A percentile compares a stretch with the other conserved stretches of the same genome.
Evolutionary conservation across 1,140 invertebrate species (phyloP).

Genomic region (Drosophila guanche): DNA sequence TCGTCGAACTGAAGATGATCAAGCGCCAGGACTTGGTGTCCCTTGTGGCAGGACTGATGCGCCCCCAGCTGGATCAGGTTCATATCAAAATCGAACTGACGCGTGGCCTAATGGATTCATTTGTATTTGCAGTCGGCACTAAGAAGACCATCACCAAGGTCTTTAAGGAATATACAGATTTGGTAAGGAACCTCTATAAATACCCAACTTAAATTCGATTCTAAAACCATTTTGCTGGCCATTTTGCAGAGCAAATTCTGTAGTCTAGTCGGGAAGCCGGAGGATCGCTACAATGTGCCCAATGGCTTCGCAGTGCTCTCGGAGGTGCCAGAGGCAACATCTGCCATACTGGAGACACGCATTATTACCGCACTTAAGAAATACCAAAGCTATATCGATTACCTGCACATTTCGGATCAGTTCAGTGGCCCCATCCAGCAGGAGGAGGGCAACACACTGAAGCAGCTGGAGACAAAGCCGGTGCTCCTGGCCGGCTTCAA

Average conservation of each 20-base stretch:
- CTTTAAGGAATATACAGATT: slow-evolving; percentile 96
- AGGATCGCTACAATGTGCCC: slow-evolving; percentile 94
- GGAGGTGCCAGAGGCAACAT: slow-evolving; percentile 94
- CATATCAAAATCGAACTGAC: slow-evolving; percentile 93
- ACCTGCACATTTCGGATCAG: slow-evolving; percentile 98
- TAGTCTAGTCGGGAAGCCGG: slow-evolving; percentile 92
- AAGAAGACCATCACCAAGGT: slow-evolving; percentile 94
- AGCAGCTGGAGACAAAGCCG: slow-evolving; percentile 90
- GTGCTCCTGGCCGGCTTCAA: slow-evolving; percentile 94
- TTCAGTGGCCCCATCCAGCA: slow-evolving; percentile 94
- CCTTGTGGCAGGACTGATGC: slow-evolving; percentile 92
- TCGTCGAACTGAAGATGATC: slow-evolving; percentile 96
- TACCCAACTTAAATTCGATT: too few relatives aligned
- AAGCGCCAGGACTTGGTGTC: slow-evolving; percentile 98
- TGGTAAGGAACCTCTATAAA: slow-evolving; percentile 86
- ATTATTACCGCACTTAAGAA: slow-evolving; percentile 92
- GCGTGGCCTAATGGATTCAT: slow-evolving; percentile 95
- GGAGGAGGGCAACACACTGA: slow-evolving; percentile 86
- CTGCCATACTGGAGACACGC: slow-evolving; percentile 91
- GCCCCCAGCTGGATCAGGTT: slow-evolving; percentile 94
- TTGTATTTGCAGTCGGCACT: slow-evolving; percentile 95
- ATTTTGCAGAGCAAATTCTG: slow-evolving; percentile 92
- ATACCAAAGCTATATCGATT: slow-evolving; percentile 95
- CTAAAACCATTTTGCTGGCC: neutral
- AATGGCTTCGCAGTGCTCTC: slow-evolving; percentile 92